phyloP scores from a whole-genome alignment of 2,888 invertebrate species.

The Andrena bucephala region DNA sequence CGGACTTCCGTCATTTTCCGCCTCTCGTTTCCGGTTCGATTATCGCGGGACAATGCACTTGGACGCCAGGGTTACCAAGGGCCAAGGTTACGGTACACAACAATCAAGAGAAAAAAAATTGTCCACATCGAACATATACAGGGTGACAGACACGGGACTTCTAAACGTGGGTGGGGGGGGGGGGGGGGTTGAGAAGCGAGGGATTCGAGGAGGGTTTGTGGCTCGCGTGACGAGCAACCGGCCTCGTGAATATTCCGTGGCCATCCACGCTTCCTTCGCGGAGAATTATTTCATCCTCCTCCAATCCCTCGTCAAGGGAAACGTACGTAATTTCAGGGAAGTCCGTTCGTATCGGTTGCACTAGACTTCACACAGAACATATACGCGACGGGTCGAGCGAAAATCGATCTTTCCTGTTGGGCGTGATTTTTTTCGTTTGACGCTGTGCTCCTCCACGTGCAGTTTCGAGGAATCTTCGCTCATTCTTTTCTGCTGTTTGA shows the following conservation, averaged over 20 bases:
- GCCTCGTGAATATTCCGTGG: conserved; percentile 48
- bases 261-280: conserved; percentile 1
- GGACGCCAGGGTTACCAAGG: conserved; percentile 30
- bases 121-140: conserved; percentile 81
- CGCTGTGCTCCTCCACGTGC: neutral
- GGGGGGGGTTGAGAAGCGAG: conserved; percentile 5
- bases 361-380: conserved; percentile 51
- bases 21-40: conserved; percentile 47
- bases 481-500: neutral
- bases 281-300: conserved; percentile 40
- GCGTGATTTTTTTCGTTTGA: conserved; percentile 18
- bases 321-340: conserved; percentile 46
- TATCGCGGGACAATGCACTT: conserved; percentile 39
- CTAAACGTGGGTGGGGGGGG: conserved; percentile 38
- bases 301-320: conserved; percentile 34
- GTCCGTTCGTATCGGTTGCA: conserved; percentile 47
- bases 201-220: conserved; percentile 39
- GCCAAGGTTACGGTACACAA: conserved; percentile 64
- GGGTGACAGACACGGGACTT: conserved; percentile 72
- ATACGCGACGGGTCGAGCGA: conserved; percentile 53
- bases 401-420: conserved; percentile 40
- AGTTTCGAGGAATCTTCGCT: neutral
- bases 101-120: conserved; percentile 73
- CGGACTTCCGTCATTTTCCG: conserved; percentile 31
- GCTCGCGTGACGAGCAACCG: neutral